A percentile compares a stretch with the other conserved stretches of the same genome.
These are phyloP conservation scores for Plagodis dolabraria DNA, from an alignment of 2,888 invertebrate species.

Conservation along the genomic window DNA sequence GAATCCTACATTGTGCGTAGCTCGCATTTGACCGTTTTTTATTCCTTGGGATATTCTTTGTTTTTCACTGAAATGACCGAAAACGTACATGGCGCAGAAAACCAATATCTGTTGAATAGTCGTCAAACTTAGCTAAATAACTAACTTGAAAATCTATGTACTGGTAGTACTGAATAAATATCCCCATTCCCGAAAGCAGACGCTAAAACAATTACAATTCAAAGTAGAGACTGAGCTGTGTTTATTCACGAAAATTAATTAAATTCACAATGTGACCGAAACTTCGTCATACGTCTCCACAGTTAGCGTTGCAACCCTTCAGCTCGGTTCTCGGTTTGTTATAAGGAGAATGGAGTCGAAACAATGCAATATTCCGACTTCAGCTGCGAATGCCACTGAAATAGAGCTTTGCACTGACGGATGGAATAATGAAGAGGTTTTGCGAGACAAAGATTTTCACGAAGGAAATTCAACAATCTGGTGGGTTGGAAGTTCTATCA, in stretches of 20 bases:
- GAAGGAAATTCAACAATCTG: too few relatives aligned
- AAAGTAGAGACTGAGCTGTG: conserved; percentile 6
- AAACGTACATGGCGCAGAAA: not conserved
- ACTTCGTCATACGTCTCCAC: conserved; percentile 1
- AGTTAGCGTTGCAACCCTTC: not conserved
- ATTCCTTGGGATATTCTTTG: too few relatives aligned
- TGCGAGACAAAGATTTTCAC: not conserved
- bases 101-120: not conserved
- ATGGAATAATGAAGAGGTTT: conserved; percentile 10
- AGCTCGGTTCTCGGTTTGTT: not conserved
- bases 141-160: too few relatives aligned
- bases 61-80: too few relatives aligned
- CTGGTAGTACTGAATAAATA: too few relatives aligned
- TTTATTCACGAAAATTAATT: conserved; percentile 18
- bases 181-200: too few relatives aligned
- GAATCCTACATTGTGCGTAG: too few relatives aligned
- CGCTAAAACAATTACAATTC: conserved; percentile 6
- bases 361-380: conserved; percentile 5
- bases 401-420: conserved; percentile 6
- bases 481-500: too few relatives aligned
- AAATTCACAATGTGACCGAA: conserved; percentile 12
- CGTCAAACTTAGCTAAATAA: too few relatives aligned
- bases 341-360: conserved; percentile 9
- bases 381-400: not conserved
- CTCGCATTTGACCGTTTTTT: too few relatives aligned